A percentile compares a stretch with the other conserved stretches of the same genome.
Conservation (phyloP, 2,888 invertebrate species). For the Anoncus sp. region DNA sequence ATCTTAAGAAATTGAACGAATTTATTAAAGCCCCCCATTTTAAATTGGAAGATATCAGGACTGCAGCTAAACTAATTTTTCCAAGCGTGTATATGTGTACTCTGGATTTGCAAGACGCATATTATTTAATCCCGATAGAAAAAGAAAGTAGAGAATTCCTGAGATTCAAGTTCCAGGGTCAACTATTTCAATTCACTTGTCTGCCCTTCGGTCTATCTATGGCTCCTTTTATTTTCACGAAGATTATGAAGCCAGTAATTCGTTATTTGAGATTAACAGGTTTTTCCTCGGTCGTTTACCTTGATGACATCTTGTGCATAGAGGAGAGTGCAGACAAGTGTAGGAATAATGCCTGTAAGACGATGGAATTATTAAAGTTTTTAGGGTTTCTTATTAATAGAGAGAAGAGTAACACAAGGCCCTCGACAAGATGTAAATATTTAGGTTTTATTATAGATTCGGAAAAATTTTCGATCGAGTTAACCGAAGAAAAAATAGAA, state of each 20-base stretch:
- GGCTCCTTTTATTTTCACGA: constrained; percentile 48
- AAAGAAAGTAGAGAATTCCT: constrained; percentile 14
- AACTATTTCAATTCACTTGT: constrained; percentile 48
- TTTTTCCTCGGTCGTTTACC: constrained; percentile 37
- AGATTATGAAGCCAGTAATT: constrained; percentile 51
- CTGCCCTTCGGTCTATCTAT: constrained; percentile 44
- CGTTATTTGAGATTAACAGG: constrained; percentile 30
- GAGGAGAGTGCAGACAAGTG: constrained; percentile 23
- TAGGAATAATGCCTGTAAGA: constrained; percentile 5
- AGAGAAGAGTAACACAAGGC: constrained; percentile 15
- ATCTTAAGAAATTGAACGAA: not conserved
- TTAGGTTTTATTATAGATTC: constrained; percentile 40
- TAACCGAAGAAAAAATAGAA: constrained; percentile 34
- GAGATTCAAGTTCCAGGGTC: constrained; percentile 47
- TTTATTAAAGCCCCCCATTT: constrained; percentile 28
- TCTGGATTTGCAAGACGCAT: constrained; percentile 56
- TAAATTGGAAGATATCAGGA: constrained; percentile 13
- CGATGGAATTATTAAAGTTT: constrained; percentile 2
- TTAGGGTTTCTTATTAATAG: constrained; percentile 40
- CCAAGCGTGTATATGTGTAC: constrained; percentile 18
- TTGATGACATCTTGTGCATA: constrained; percentile 46
- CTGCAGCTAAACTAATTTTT: constrained; percentile 17
- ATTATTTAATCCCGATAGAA: constrained; percentile 32
- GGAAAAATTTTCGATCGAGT: constrained; percentile 22
- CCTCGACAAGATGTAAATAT: constrained; percentile 32